Base-by-base conservation (phyloP, 2,888 invertebrate genomes). In the Heteropelma amictum region DNA sequence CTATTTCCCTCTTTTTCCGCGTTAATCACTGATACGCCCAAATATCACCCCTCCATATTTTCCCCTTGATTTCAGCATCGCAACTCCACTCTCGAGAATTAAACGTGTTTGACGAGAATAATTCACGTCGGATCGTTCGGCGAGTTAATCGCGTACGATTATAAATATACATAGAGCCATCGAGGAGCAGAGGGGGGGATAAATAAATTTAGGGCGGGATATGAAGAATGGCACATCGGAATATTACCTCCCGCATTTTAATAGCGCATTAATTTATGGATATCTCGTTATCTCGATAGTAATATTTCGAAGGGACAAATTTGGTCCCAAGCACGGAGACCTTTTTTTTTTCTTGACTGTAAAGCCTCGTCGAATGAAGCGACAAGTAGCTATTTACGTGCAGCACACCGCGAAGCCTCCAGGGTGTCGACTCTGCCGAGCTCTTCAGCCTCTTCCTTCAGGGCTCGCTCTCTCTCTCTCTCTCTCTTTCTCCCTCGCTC, bases 361-460 rank as follows among this genome's bases (percentile, higher is more conserved):
- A 28, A 30, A 61, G 35, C 70, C 76, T 21, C 47, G 21, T 77
- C 61, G 82, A 88, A 88, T 83, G 86, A 88, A 85, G 88, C 87
- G 88, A 88, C 86, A 88, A 88, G 87, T 88, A 88, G 88, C 87
- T 87, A 88, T 88, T 88, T 87, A 88, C 83, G 87, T 87, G 86
- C 83, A 80, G 78, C 74, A 77, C 80, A 79, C 78, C 74, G 72
- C 70, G 70, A 70, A 47, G 71, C 77, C 81, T 80, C 80, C 72
- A 78, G 77, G 71, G 74, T 72, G 76, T 72, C 69, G 69, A 54
- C 38, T 65, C 40, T 76, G 35, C 70, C 54, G 21, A 61, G 61
- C 61, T 61, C 49, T 76, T 54, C 67, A 47, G 68, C 61, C 69
- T 42, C 38, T 61, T 49, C 71, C 72, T 72, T 72, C 74, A 71